Evolutionary conservation across 2,888 invertebrate species (phyloP).

Genomic region (Clusia tigrina): DNA sequence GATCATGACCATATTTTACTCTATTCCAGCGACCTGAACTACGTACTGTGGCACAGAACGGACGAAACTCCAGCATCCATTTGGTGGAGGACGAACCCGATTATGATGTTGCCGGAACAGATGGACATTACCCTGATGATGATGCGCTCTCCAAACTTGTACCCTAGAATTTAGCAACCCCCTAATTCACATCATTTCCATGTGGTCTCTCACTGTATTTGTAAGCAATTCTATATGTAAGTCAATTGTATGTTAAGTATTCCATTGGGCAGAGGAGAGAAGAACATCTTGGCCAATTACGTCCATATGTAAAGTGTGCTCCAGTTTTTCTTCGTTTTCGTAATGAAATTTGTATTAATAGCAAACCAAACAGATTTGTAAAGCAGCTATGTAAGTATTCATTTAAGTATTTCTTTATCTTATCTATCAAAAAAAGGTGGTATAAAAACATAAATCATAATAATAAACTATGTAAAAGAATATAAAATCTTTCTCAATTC

Average conservation of each 20-base stretch:
- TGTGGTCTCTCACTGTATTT: background rate
- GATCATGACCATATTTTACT: conserved; percentile 6
- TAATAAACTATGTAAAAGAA: no score
- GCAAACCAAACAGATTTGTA: no score
- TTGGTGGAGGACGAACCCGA: conserved; percentile 46
- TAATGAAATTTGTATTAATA: no score
- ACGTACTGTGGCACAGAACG: conserved; percentile 39
- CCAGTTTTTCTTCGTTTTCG: no score
- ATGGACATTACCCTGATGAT: conserved; percentile 50
- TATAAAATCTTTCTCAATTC: no score
- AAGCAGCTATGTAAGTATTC: no score
- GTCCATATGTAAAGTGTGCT: no score
- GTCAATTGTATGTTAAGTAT: background rate
- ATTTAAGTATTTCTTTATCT: no score
- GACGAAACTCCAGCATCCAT: conserved; percentile 32
- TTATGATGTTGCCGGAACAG: conserved; percentile 43
- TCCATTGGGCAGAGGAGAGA: no score
- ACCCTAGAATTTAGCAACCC: conserved; percentile 44
- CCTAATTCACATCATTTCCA: background rate
- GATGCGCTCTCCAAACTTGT: conserved; percentile 57
- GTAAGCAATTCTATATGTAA: background rate
- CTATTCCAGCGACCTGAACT: conserved; percentile 41
- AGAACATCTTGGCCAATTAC: no score
- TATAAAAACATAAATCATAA: no score
- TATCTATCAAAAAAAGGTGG: no score